Evolutionary conservation across 64 coral and sea anemone species (phyloP), one percentile per base, ranked within the genome.

Genomic region (Actinia equina): DNA sequence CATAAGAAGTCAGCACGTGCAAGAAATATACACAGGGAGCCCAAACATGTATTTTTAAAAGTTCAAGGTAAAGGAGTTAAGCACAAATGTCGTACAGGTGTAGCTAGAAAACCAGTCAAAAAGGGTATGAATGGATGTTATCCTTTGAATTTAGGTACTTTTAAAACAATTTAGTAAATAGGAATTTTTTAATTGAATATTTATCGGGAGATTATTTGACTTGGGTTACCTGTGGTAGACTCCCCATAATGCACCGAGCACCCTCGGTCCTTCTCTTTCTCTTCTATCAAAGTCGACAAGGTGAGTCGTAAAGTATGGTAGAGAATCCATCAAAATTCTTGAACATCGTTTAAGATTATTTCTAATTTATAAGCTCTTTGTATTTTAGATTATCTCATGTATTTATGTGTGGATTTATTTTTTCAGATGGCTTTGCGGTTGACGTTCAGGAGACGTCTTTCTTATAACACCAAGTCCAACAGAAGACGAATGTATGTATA

Each of bases 391-490:
- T 88, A 60, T 80, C 80, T 92, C 8, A 12, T 61, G 16, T 69
- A 71, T 49, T 67, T n/a, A 83, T 49, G 30, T 12, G 43, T 70
- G 82, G 70, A 55, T 51, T 99, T 89, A 83, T 88, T 86, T 63
- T 82, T 90, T 2, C 64, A 99, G 97, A 99, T 99, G 97, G 97
- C 87, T 86, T 90, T 95, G 86, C 93, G 97, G 57, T 89, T 99
- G 56, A 99, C 97, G 52, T 99, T 91, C 52, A 95, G 97, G 85
- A 91, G 97, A 52, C 97, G 97, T 89, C 91, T 99, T 18, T 95
- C 97, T 51, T 99, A 99, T 88, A 99, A 99, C 86, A 99, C 97
- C 45, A 95, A 93, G 52, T 99, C 97, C 54, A 99, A 99, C 61
- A 91, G 90, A 58, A 95, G 89, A 86, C 89, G 93, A 90, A 95